Conservation (phyloP, 1,140 invertebrate genomes). For the Ceratitis capitata region DNA sequence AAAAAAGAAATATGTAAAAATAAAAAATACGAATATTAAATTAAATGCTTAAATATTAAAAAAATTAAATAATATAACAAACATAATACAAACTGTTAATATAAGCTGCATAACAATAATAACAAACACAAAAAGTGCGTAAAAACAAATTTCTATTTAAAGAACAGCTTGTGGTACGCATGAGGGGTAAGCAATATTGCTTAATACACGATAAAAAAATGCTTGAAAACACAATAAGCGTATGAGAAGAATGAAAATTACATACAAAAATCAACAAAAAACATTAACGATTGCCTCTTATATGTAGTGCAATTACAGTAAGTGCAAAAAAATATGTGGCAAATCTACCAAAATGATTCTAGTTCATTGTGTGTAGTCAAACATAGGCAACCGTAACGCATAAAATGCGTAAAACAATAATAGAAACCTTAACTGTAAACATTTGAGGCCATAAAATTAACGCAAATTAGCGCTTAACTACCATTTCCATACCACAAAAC, state of each 20-base stretch:
- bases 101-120: background rate
- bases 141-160: background rate
- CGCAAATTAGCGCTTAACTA: background rate
- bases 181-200: background rate
- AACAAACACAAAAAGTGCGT: background rate
- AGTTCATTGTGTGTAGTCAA: background rate
- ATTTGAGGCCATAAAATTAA: background rate
- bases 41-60: background rate
- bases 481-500: background rate
- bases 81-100: background rate
- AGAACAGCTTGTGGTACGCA: background rate
- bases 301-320: background rate
- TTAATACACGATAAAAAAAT: no score
- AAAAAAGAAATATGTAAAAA: background rate
- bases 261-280: background rate
- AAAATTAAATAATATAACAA: background rate
- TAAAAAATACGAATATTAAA: background rate
- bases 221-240: background rate
- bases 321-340: background rate
- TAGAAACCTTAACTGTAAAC: background rate
- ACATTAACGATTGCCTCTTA: background rate
- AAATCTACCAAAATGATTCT: background rate
- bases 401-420: conserved; percentile 7
- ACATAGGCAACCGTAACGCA: background rate
- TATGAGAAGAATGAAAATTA: background rate